Evolutionary conservation across 2,113 vertebrate genomes (phyloP).

Genomic region (Scalopus aquaticus): DNA sequence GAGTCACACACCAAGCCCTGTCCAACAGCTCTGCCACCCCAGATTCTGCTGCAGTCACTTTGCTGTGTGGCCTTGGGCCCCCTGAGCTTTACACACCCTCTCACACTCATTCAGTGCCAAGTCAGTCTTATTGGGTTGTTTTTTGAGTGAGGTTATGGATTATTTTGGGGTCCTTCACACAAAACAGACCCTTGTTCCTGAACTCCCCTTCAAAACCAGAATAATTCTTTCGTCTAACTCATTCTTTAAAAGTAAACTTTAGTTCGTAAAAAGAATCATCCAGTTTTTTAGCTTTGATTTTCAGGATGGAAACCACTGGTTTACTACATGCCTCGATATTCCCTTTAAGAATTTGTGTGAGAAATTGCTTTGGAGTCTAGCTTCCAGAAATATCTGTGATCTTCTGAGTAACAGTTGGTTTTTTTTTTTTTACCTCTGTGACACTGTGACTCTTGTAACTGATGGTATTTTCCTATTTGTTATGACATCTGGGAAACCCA

Average conservation of each 20-base stretch:
- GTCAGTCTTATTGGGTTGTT: not conserved
- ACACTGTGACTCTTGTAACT: not conserved
- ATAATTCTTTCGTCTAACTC: not conserved
- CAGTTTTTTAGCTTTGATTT: not conserved
- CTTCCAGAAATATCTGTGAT: not conserved
- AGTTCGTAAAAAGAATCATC: not conserved
- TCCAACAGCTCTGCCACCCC: too few species aligned
- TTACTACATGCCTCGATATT: not conserved
- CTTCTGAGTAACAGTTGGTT: not conserved
- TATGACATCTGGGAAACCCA: not conserved
- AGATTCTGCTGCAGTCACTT: not conserved
- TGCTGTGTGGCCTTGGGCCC: not conserved
- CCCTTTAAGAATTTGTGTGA: not conserved
- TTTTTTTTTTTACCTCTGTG: not conserved
- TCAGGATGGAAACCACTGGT: not conserved
- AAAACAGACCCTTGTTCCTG: not conserved
- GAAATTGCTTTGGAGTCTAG: not conserved
- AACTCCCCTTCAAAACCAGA: not conserved
- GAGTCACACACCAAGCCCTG: not conserved
- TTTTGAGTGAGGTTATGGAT: not conserved
- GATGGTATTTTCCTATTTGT: not conserved
- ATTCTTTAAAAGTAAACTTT: not conserved
- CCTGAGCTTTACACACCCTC: not conserved
- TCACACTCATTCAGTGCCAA: not conserved
- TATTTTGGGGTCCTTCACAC: not conserved